These are phyloP conservation scores for Pelobates cultripes DNA, from an alignment of 2,797 vertebrate genomes.

Conservation along the genomic window DNA sequence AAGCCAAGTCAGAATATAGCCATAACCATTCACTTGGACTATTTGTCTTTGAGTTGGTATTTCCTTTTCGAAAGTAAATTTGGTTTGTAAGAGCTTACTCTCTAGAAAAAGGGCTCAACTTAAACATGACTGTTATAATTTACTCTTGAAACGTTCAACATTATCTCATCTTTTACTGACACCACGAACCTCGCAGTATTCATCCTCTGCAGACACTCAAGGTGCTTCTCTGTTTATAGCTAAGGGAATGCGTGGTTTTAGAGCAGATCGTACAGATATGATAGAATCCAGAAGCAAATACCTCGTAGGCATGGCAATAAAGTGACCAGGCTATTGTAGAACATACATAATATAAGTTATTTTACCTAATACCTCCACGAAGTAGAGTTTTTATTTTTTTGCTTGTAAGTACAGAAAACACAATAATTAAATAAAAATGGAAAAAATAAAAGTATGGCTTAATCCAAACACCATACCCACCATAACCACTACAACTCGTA, in stretches of 20 bases:
- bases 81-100: slow-evolving; percentile 42
- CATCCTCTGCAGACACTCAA: slow-evolving; percentile 19
- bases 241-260: slow-evolving; percentile 30
- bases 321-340: too few relatives aligned
- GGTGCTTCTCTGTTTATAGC: slow-evolving; percentile 32
- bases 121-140: slow-evolving; percentile 52
- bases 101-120: slow-evolving; percentile 32
- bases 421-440: too few relatives aligned
- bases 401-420: too few relatives aligned
- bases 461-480: too few relatives aligned
- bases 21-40: slow-evolving; percentile 3
- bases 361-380: too few relatives aligned
- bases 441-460: too few relatives aligned
- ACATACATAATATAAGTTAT: too few relatives aligned
- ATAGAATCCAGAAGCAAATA: too few relatives aligned
- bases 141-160: slow-evolving; percentile 26
- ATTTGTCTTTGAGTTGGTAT: slow-evolving; percentile 15
- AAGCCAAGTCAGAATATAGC: slow-evolving; percentile 7
- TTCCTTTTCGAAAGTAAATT: slow-evolving; percentile 14
- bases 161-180: slow-evolving; percentile 43
- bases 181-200: slow-evolving; percentile 40
- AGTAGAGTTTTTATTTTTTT: too few relatives aligned
- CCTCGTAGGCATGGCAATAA: too few relatives aligned
- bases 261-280: too few relatives aligned
- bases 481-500: too few relatives aligned